Percentiles rank a stretch among this genome's conserved stretches.
These are phyloP conservation scores for Heloderma charlesbogerti DNA, from an alignment of 2,113 vertebrate species.

Conservation along the genomic window DNA sequence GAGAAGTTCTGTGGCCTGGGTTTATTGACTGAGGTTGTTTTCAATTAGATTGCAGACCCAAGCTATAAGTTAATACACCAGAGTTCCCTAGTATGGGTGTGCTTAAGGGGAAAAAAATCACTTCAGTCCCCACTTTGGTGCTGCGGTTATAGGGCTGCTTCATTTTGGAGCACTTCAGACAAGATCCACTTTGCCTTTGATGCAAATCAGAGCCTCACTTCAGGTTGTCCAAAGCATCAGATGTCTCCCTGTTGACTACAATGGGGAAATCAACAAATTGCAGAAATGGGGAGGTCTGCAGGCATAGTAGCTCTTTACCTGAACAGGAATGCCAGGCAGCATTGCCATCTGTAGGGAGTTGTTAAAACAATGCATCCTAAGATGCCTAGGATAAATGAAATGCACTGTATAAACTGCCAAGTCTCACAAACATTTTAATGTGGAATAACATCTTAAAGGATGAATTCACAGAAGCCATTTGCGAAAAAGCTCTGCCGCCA, in stretches of 20 bases:
- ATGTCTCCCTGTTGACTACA: too few species aligned
- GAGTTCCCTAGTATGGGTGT: background rate
- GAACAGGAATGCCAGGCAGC: background rate
- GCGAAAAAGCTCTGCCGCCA: slow-evolving; percentile 8
- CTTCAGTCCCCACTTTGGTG: background rate
- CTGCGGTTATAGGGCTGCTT: background rate
- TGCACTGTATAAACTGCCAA: background rate
- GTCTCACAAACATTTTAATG: background rate
- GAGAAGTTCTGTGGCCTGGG: background rate
- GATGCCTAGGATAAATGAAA: background rate
- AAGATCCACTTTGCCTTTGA: too few species aligned
- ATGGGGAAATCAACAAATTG: too few species aligned
- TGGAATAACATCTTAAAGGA: background rate
- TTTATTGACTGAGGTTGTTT: background rate
- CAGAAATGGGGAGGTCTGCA: too few species aligned
- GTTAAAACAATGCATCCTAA: too few species aligned
- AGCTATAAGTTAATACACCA: background rate
- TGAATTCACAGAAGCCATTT: background rate
- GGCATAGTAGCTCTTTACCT: background rate
- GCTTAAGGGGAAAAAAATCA: background rate
- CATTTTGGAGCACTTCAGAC: too few species aligned
- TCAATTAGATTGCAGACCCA: background rate
- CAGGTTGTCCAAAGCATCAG: too few species aligned
- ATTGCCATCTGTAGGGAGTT: too few species aligned
- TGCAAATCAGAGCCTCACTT: too few species aligned